Base-by-base conservation (phyloP, 2,888 invertebrate genomes). In the Agrochola lota region DNA sequence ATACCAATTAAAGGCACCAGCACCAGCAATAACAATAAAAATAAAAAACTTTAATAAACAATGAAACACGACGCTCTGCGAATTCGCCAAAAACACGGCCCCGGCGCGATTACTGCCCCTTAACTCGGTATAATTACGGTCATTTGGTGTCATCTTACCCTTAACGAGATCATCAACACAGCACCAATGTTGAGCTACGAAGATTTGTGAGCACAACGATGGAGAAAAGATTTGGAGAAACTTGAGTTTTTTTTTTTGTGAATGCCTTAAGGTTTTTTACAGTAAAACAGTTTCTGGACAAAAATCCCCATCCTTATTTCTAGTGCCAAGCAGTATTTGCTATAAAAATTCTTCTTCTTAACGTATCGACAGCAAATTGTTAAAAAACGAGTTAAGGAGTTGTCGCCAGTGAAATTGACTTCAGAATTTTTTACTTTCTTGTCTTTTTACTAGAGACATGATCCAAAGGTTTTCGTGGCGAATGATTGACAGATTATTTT, bases 141-240 rank as follows among this genome's bases (percentile, higher is more conserved):
- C 94, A 94, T 96, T 96, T 89, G 92, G 95, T 95, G 95, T 96
- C 95, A 94, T 95, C 95, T 95, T 95, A 93, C 95, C 94, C 93
- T 94, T 96, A 96, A 96, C 94, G 94, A 94, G 95, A 93, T 91
- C 94, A 92, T 94, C 94, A 94, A 92, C 92, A 92, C 90, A 87
- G 89, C 77, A 86, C 76, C 84, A 76, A 86, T 83, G 76, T 71
- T 85, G 90, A 92, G 86, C 79, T 88, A 87, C 71, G 91, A 93
- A 91, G 79, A 86, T 73, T 71, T 86, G 80, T 91, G 85, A 76
- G 88, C 88, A 74, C 88, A 62, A 64, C n/a, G 6, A 8, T 8
- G 26, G 15, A 70, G 52, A 17, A 11, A 55, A 52, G 8, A 40
- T 60, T 66, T 30, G 15, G 20, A 60, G 15, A 5, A 20, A 49